A percentile compares a stretch with the other conserved stretches of the same genome.
Conservation (phyloP, 92 coral and sea anemone genomes). For the Umimayanthus chanpuru region DNA sequence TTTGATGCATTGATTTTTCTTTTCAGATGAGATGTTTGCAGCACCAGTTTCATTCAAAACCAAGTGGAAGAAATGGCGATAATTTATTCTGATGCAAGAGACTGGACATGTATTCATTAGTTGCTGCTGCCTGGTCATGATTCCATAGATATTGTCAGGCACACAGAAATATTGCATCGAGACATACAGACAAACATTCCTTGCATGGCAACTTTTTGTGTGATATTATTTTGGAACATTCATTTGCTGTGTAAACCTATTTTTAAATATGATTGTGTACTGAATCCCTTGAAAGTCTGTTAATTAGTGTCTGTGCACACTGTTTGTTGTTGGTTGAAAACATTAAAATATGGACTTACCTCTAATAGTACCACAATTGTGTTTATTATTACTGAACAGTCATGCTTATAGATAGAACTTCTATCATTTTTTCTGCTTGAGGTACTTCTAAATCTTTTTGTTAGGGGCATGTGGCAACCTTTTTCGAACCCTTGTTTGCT, state of each 20-base stretch:
- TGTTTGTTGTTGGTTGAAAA: not conserved
- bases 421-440: too few species aligned
- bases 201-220: too few species aligned
- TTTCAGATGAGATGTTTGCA: not conserved
- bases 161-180: not conserved
- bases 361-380: not conserved
- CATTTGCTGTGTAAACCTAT: not conserved
- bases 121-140: not conserved
- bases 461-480: too few species aligned
- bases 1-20: not conserved
- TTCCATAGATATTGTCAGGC: not conserved
- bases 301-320: not conserved
- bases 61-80: not conserved
- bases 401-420: too few species aligned
- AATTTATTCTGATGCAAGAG: not conserved
- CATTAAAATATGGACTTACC: not conserved
- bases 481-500: too few species aligned
- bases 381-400: too few species aligned
- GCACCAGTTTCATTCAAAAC: not conserved
- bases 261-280: not conserved
- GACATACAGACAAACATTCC: not conserved
- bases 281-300: not conserved
- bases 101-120: not conserved
- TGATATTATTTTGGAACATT: too few species aligned
- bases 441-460: too few species aligned